Evolutionary conservation across 1,140 invertebrate species (phyloP).

Genomic region (Drosophila ogumai): DNA sequence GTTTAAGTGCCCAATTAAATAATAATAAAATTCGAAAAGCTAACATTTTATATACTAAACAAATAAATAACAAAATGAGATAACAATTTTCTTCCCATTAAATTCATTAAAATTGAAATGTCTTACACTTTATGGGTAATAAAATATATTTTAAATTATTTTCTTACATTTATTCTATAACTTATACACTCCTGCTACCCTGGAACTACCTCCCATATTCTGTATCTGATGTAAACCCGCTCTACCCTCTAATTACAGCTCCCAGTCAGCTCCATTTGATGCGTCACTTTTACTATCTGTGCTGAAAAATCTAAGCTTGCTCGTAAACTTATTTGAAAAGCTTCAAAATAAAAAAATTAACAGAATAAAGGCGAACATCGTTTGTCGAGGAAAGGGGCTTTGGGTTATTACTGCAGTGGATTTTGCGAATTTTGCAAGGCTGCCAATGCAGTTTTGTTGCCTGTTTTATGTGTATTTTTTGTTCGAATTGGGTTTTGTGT

Average conservation of each 20-base stretch:
- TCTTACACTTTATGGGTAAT: neutral
- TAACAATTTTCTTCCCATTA: neutral
- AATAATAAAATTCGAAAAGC: neutral
- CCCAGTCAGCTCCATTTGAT: constrained; percentile 62
- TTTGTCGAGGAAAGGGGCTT: constrained; percentile 55
- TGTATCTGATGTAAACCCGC: constrained; percentile 10
- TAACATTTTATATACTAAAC: no score
- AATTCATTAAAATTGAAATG: neutral
- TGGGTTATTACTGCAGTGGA: constrained; percentile 60
- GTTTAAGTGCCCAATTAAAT: neutral
- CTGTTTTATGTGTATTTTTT: constrained; percentile 47
- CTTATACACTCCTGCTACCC: neutral
- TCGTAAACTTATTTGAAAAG: constrained; percentile 12
- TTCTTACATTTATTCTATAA: neutral
- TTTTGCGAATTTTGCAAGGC: constrained; percentile 70
- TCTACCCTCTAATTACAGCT: constrained; percentile 11
- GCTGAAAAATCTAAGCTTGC: constrained; percentile 53
- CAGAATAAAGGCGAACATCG: constrained; percentile 63
- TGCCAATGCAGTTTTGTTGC: constrained; percentile 66
- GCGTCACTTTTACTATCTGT: constrained; percentile 77
- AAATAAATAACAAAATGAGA: neutral
- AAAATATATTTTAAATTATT: neutral
- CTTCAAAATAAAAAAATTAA: constrained; percentile 22
- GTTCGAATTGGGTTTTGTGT: constrained; percentile 41
- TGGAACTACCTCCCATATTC: constrained; percentile 1